These are phyloP conservation scores for Pipistrellus pygmaeus DNA, from an alignment of 2,797 vertebrate species.

Conservation along the genomic window DNA sequence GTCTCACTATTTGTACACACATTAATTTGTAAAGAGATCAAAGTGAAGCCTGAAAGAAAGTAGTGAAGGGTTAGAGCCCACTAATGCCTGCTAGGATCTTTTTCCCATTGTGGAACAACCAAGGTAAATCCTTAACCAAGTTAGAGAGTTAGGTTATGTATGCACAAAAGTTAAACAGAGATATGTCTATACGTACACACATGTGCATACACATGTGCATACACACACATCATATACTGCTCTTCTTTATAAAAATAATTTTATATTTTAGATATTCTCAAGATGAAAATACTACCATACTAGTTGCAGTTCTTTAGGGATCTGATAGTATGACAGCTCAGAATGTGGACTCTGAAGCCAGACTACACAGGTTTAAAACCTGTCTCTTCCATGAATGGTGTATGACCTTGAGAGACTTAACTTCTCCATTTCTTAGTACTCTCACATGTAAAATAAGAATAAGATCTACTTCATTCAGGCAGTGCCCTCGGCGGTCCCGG, in stretches of 20 bases:
- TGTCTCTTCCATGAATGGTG: not conserved
- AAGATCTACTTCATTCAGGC: not conserved
- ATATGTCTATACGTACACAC: not conserved
- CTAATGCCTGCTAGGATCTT: not conserved
- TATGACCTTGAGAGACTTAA: not conserved
- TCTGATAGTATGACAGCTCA: not conserved
- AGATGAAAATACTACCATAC: not conserved
- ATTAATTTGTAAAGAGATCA: constrained; percentile 26
- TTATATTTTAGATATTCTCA: not conserved
- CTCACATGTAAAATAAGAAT: not conserved
- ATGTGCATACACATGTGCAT: not conserved
- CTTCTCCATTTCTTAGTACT: not conserved
- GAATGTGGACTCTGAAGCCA: not conserved
- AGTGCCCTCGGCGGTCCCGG: no score
- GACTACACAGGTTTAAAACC: not conserved
- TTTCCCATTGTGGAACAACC: not conserved
- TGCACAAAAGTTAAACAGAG: not conserved
- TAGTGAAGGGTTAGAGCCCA: not conserved
- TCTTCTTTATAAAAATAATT: not conserved
- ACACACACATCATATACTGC: not conserved
- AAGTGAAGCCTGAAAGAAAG: not conserved
- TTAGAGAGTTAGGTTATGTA: not conserved
- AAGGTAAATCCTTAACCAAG: not conserved
- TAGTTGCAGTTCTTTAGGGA: not conserved
- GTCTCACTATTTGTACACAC: not conserved